phyloP scores from a whole-genome alignment of 2,888 invertebrate species.

The Tetragonula carbonaria region DNA sequence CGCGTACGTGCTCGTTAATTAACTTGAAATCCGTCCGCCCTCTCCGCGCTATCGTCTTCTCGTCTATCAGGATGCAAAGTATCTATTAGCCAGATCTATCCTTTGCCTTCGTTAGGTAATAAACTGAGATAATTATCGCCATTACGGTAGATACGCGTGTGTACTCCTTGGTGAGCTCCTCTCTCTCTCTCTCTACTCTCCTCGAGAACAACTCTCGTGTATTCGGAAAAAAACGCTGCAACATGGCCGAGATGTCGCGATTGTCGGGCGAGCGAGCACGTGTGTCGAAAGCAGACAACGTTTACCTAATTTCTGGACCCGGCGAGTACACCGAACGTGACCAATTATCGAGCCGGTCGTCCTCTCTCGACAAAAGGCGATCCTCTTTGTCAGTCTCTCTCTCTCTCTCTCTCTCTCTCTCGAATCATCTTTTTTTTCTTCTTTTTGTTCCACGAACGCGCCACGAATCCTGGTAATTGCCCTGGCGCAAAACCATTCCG shows the following conservation, averaged over 20 bases:
- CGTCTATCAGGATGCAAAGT: conserved; percentile 69
- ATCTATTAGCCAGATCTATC: conserved; percentile 67
- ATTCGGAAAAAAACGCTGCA: conserved; percentile 4
- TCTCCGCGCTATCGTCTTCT: conserved; percentile 19
- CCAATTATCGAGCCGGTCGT: conserved; percentile 49
- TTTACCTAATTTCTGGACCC: conserved; percentile 43
- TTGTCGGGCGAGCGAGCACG: conserved; percentile 1
- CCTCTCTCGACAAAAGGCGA: conserved; percentile 14
- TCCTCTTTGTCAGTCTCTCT: conserved; percentile 16
- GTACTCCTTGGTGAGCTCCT: not conserved
- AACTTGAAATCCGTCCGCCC: conserved; percentile 53
- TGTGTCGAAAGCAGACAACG: conserved; percentile 15
- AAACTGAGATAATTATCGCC: conserved; percentile 69
- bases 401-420: conserved; percentile 2
- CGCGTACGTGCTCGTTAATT: conserved; percentile 60
- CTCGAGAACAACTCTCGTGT: not conserved
- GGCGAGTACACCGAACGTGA: conserved; percentile 50
- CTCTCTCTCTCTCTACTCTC: not conserved
- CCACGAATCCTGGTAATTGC: conserved; percentile 13
- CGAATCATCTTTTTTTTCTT: too few species aligned
- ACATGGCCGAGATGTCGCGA: conserved; percentile 48
- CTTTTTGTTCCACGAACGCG: not conserved
- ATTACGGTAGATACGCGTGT: conserved; percentile 43
- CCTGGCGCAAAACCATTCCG: not conserved
- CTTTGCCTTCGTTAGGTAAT: conserved; percentile 66